phyloP scores from a whole-genome alignment of 2,888 invertebrate species.

The Brenthis hecate region DNA sequence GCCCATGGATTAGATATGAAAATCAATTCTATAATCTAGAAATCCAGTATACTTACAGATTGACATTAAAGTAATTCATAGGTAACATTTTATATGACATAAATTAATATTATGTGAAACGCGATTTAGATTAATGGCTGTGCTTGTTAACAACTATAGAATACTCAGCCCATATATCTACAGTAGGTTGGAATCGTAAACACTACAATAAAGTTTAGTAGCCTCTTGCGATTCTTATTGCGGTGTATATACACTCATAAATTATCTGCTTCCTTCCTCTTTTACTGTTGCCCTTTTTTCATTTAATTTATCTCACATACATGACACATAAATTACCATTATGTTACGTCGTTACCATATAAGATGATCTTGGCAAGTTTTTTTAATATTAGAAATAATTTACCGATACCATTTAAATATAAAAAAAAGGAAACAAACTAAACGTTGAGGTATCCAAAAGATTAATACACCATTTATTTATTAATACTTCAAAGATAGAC shows the following conservation, averaged over 20 bases:
- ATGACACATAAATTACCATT: conserved; percentile 22
- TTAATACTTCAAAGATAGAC: too few relatives aligned
- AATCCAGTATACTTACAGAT: too few relatives aligned
- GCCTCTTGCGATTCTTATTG: conserved; percentile 56
- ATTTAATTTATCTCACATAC: conserved; percentile 23
- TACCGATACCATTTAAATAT: too few relatives aligned
- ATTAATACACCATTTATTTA: too few relatives aligned
- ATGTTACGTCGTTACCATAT: conserved; percentile 10
- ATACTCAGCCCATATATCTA: conserved; percentile 9
- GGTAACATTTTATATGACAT: not conserved
- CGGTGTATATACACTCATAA: conserved; percentile 20
- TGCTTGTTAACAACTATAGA: not conserved
- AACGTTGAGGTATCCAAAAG: too few relatives aligned
- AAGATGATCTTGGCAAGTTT: conserved; percentile 3
- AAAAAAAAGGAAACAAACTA: too few relatives aligned
- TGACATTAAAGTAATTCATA: too few relatives aligned
- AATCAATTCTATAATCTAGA: too few relatives aligned
- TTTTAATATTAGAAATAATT: too few relatives aligned
- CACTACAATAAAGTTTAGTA: conserved; percentile 74
- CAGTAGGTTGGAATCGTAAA: conserved; percentile 53
- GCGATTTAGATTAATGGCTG: not conserved
- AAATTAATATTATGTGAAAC: too few relatives aligned
- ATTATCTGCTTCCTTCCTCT: conserved; percentile 22
- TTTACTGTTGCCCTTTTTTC: conserved; percentile 14
- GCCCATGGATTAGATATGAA: too few relatives aligned